A percentile compares a stretch with the other conserved stretches of the same genome.
phyloP scores from a whole-genome alignment of 2,797 vertebrate species.

The Propithecus perrieri region DNA sequence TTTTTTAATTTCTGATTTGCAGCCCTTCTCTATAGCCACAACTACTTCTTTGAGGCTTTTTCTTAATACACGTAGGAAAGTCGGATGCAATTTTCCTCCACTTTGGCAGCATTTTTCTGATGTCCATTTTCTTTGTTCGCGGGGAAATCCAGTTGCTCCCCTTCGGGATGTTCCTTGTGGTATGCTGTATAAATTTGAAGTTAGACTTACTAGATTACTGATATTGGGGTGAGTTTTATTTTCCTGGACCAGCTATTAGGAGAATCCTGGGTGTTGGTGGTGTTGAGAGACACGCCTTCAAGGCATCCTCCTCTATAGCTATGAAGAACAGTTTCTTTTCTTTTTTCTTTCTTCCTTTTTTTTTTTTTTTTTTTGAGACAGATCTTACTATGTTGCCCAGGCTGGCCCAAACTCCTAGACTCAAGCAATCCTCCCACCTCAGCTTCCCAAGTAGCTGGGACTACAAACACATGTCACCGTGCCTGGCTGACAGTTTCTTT shows the following conservation, averaged over 20 bases:
- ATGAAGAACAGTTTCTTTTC: too few species aligned
- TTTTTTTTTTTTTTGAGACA: too few species aligned
- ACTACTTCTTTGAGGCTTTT: neutral
- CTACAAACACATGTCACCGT: too few species aligned
- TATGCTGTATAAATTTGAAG: neutral
- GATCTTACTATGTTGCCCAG: too few species aligned
- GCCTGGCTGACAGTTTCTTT: too few species aligned
- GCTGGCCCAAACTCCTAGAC: too few species aligned
- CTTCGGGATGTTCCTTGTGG: neutral
- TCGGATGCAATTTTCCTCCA: neutral
- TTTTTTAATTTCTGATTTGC: neutral
- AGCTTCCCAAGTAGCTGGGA: too few species aligned
- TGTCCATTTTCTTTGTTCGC: neutral
- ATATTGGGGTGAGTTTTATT: neutral
- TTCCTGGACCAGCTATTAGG: neutral
- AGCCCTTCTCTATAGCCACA: neutral
- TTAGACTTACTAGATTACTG: neutral
- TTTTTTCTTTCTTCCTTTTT: too few species aligned
- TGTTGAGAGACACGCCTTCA: too few species aligned
- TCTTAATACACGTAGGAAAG: neutral
- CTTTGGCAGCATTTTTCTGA: neutral
- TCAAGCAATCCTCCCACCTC: too few species aligned
- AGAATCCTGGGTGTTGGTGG: neutral
- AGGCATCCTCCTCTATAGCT: too few species aligned
- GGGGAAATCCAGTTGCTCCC: neutral